Base-by-base conservation (phyloP, 2,113 vertebrate species). In the Zootoca vivipara region DNA sequence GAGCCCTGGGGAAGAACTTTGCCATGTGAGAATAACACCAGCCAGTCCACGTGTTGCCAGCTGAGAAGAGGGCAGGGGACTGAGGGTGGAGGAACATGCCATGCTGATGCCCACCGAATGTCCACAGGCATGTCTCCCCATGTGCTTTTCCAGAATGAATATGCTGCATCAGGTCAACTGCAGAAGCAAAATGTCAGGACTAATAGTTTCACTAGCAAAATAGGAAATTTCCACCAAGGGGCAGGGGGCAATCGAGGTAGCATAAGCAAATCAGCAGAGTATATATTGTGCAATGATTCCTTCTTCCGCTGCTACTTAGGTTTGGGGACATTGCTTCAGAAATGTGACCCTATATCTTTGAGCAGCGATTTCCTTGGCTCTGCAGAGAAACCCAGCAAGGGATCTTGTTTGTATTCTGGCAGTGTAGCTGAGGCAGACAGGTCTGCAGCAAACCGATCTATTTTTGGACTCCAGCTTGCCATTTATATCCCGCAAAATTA, bases 401-500 rank as follows among this genome's bases (percentile, higher is more conserved):
- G 91, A 95, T 95, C 94, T 97, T 94, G 95, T 98, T 99, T 97
- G 96, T 98, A 98, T 99, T 98, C 98, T 90, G 95, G 97, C 96
- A 97, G 96, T 97, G 97, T 96, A 93, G 97, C 96, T 96, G 95
- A 97, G 95, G 96, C 98, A 98, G 98, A 98, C 98, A 95, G 97
- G 96, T 97, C 97, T 98, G 97, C 96, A 93, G 97, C 95, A 86
- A 90, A 80, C 90, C 6, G 0, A 90, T 93, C 95, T 97, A 97
- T 97, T 98, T 98, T 98, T 97, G 97, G 97, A 95, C 85, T 89
- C 89, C 89, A 42, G 82, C 94, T 97, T 98, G 98, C 98, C 98
- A 98, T 99, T 99, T 99, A 98, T 98, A 98, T 97, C 97, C 96
- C 95, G 95, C 92, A 92, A 96, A 97, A 98, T 98, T 98, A 98